Evolutionary conservation across 2,797 vertebrate species (phyloP).

Genomic region (Microctenopoma steveboyesi): DNA sequence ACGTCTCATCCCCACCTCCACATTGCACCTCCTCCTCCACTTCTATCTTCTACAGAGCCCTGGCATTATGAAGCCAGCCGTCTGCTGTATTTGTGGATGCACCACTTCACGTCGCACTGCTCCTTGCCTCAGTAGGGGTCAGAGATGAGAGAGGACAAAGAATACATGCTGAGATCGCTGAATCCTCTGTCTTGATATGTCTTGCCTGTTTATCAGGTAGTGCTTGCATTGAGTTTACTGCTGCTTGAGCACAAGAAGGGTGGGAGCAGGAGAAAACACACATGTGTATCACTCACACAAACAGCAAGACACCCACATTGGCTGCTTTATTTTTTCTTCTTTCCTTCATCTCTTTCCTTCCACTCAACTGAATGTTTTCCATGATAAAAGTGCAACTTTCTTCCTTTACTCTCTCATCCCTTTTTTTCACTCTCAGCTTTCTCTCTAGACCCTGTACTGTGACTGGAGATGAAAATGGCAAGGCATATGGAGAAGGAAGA

Average conservation of each 20-base stretch:
- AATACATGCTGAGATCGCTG: constrained; percentile 56
- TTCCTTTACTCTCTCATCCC: constrained; percentile 10
- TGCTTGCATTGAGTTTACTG: constrained; percentile 48
- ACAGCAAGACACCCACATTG: constrained; percentile 26
- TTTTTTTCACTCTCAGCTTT: background rate
- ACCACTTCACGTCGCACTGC: constrained; percentile 30
- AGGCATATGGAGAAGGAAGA: constrained; percentile 17
- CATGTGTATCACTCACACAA: constrained; percentile 11
- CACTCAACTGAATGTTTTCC: constrained; percentile 41
- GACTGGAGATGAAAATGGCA: constrained; percentile 26
- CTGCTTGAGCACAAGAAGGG: constrained; percentile 29
- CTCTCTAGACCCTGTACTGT: background rate
- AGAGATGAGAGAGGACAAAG: constrained; percentile 52
- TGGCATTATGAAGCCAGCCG: constrained; percentile 36
- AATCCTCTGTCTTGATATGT: constrained; percentile 50
- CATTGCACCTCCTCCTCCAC: constrained; percentile 54
- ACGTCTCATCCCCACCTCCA: constrained; percentile 63
- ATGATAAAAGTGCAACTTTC: constrained; percentile 14
- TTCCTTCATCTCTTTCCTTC: background rate
- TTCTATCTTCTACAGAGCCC: constrained; percentile 47
- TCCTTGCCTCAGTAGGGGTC: constrained; percentile 57
- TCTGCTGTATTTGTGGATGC: constrained; percentile 60
- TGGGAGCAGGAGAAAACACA: constrained; percentile 33
- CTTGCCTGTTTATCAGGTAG: constrained; percentile 41
- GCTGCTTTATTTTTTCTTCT: constrained; percentile 18